A percentile compares a stretch with the other conserved stretches of the same genome.
These are phyloP conservation scores for Chelonia mydas DNA, from an alignment of 2,797 vertebrate genomes.

Conservation along the genomic window DNA sequence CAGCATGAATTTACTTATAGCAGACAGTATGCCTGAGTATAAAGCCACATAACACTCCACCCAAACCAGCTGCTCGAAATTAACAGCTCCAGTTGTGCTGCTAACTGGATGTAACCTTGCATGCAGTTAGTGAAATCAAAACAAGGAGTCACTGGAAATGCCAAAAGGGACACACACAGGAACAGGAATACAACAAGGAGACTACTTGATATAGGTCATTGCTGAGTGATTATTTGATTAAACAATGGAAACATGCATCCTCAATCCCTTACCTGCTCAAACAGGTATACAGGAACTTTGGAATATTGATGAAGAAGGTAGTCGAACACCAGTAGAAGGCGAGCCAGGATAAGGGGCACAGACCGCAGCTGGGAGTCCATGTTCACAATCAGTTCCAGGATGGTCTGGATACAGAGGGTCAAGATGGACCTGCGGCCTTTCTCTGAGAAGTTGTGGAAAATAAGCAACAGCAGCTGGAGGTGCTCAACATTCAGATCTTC, in stretches of 20 bases:
- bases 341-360: slow-evolving; percentile 91
- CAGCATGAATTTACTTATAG: background rate
- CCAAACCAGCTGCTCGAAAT: background rate
- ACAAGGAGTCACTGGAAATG: background rate
- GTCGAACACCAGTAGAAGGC: slow-evolving; percentile 93
- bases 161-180: background rate
- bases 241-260: rapidly evolving
- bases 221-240: background rate
- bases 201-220: background rate
- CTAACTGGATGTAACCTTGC: rapidly evolving
- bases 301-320: slow-evolving; percentile 97
- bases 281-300: slow-evolving; percentile 92
- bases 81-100: background rate
- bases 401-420: slow-evolving; percentile 89
- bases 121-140: rapidly evolving
- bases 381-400: slow-evolving; percentile 89
- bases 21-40: rapidly evolving
- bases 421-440: slow-evolving; percentile 88
- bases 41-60: background rate
- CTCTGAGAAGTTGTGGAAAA: slow-evolving; percentile 97
- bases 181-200: background rate
- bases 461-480: slow-evolving; percentile 94
- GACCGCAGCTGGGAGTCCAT: slow-evolving; percentile 89
- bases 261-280: slow-evolving; percentile 89
- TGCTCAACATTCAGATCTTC: slow-evolving; percentile 98